Percentiles rank a stretch among this genome's conserved stretches.
phyloP scores from a whole-genome alignment of 2,113 vertebrate species.

The Oncorhynchus masou region DNA sequence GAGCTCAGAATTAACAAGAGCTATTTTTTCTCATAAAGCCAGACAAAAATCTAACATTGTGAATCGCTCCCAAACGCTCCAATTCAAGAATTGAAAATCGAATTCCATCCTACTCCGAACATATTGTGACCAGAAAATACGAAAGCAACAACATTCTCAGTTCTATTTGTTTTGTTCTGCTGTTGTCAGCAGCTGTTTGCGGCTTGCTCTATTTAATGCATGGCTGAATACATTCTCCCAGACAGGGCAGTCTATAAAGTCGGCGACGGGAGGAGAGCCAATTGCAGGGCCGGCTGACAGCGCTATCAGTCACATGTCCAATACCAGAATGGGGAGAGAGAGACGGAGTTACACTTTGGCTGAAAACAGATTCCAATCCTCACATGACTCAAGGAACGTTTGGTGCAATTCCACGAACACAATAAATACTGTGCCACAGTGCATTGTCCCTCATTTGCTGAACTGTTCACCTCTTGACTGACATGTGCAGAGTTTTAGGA shows the following conservation, averaged over 20 bases:
- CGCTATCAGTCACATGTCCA: slow-evolving; percentile 23
- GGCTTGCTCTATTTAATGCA: slow-evolving; percentile 37
- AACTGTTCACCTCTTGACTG: neutral
- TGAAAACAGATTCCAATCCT: neutral
- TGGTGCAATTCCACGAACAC: neutral
- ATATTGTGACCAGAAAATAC: neutral
- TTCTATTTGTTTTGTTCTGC: slow-evolving; percentile 31
- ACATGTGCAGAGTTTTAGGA: neutral
- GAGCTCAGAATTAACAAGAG: too few species aligned
- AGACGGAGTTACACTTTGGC: neutral
- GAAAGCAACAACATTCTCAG: neutral
- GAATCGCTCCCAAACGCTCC: too few species aligned
- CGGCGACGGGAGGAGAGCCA: slow-evolving; percentile 10
- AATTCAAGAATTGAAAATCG: neutral
- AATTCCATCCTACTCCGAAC: neutral
- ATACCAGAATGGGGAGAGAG: neutral
- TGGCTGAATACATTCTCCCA: slow-evolving; percentile 35
- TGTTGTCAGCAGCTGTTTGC: slow-evolving; percentile 40
- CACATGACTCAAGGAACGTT: too few species aligned
- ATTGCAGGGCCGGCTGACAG: slow-evolving; percentile 1
- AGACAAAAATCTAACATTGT: too few species aligned
- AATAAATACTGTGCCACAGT: neutral
- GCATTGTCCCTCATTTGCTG: neutral
- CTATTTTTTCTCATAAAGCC: too few species aligned
- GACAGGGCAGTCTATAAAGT: slow-evolving; percentile 29